Percentiles rank a stretch among this genome's conserved stretches.
Conservation (phyloP, 2,888 invertebrate genomes). For the Pachliopta kotzebuea region DNA sequence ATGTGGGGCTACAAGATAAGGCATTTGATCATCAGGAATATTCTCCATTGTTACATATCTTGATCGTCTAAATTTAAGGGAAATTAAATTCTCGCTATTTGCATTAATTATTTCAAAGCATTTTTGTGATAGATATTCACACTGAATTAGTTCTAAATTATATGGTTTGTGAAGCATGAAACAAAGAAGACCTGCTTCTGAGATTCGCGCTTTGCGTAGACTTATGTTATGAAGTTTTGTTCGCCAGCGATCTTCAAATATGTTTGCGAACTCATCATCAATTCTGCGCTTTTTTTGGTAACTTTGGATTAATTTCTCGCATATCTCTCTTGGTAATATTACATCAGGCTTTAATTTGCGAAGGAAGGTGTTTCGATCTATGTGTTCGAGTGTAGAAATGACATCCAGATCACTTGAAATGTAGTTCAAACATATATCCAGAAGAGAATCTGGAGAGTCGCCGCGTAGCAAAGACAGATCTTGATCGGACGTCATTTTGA, state of each 20-base stretch:
- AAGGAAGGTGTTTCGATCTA: constrained; percentile 66
- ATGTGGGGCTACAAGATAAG: constrained; percentile 81
- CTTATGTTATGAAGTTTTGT: constrained; percentile 86
- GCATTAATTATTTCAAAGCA: constrained; percentile 85
- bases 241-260: constrained; percentile 87
- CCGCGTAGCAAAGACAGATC: constrained; percentile 54
- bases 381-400: constrained; percentile 64
- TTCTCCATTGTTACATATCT: constrained; percentile 82
- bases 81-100: constrained; percentile 84
- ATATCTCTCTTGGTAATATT: constrained; percentile 85
- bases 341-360: constrained; percentile 80
- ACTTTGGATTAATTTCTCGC: constrained; percentile 83
- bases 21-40: constrained; percentile 58
- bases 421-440: constrained; percentile 83
- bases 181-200: constrained; percentile 85
- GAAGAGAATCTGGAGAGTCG: constrained; percentile 80
- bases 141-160: constrained; percentile 88
- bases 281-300: constrained; percentile 79
- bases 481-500: constrained; percentile 52
- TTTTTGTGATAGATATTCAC: constrained; percentile 82
- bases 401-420: constrained; percentile 82
- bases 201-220: constrained; percentile 86
- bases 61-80: constrained; percentile 85
- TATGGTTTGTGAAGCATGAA: constrained; percentile 87
- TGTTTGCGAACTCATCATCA: constrained; percentile 84